Evolutionary conservation across 1,140 invertebrate genomes (phyloP).

Genomic region (Pogonus chalceus): DNA sequence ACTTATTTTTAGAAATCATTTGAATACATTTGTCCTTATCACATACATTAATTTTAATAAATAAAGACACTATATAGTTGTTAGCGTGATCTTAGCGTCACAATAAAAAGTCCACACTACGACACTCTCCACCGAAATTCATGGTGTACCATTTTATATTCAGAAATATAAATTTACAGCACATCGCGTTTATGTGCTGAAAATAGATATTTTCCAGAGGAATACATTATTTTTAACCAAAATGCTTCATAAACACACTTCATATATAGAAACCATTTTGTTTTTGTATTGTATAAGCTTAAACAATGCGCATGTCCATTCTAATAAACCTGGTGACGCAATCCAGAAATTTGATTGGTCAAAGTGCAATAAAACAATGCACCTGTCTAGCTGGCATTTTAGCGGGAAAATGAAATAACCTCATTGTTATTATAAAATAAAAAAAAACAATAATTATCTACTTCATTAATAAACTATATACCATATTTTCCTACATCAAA

Average conservation of each 20-base stretch:
- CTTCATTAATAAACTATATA: no score
- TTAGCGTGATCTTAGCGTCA: slow-evolving; percentile 13
- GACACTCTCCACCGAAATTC: not conserved
- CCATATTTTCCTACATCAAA: no score
- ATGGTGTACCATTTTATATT: not conserved
- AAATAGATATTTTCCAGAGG: slow-evolving; percentile 9
- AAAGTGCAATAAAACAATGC: not conserved
- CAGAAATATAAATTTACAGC: not conserved
- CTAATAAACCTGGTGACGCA: not conserved
- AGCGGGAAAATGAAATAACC: not conserved
- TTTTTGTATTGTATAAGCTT: slow-evolving; percentile 22
- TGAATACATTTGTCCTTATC: not conserved
- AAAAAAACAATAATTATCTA: no score
- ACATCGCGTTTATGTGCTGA: slow-evolving; percentile 4
- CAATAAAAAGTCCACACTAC: slow-evolving; percentile 8
- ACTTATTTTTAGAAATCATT: not conserved
- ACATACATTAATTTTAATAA: slow-evolving; percentile 1
- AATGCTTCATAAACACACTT: slow-evolving; percentile 31
- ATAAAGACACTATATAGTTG: slow-evolving; percentile 11
- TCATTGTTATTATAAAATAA: no score
- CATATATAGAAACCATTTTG: slow-evolving; percentile 32
- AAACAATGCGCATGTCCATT: slow-evolving; percentile 4
- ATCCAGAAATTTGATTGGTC: not conserved
- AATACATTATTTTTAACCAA: slow-evolving; percentile 22
- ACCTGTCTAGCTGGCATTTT: not conserved